Conservation (phyloP, 2,888 invertebrate species). For the Lepetodrilus schrolli region DNA sequence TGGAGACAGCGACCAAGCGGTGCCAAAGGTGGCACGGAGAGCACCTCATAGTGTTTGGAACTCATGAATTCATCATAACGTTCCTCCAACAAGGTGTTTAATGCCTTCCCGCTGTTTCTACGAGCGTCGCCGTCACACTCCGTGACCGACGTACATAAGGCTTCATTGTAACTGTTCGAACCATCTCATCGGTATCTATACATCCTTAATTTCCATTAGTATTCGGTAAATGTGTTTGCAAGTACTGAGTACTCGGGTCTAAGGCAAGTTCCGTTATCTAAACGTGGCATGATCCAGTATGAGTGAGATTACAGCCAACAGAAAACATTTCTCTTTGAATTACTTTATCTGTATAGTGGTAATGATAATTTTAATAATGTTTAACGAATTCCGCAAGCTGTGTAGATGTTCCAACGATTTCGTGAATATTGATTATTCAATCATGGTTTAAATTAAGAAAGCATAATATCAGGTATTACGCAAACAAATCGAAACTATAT, state of each 20-base stretch:
- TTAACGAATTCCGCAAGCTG: no score
- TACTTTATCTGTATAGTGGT: no score
- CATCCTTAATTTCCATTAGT: not conserved
- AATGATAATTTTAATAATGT: no score
- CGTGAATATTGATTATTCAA: no score
- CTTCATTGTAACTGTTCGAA: not conserved
- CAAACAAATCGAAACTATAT: no score
- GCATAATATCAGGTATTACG: no score
- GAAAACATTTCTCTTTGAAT: no score
- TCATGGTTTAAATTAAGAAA: no score
- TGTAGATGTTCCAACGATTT: no score
- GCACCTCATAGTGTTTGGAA: not conserved
- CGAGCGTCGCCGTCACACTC: not conserved
- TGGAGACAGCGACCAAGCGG: slow-evolving; percentile 7
- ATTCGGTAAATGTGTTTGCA: slow-evolving; percentile 17
- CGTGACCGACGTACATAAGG: not conserved
- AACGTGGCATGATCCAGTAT: not conserved
- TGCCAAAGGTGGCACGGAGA: not conserved
- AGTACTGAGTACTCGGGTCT: slow-evolving; percentile 1
- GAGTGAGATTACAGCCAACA: not conserved
- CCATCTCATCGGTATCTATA: not conserved
- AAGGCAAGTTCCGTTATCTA: no score
- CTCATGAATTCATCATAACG: slow-evolving; percentile 21
- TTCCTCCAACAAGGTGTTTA: not conserved
- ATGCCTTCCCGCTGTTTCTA: not conserved